These are phyloP conservation scores for Caenorhabditis uteleia DNA, from an alignment of 2,888 invertebrate genomes.

Conservation along the genomic window DNA sequence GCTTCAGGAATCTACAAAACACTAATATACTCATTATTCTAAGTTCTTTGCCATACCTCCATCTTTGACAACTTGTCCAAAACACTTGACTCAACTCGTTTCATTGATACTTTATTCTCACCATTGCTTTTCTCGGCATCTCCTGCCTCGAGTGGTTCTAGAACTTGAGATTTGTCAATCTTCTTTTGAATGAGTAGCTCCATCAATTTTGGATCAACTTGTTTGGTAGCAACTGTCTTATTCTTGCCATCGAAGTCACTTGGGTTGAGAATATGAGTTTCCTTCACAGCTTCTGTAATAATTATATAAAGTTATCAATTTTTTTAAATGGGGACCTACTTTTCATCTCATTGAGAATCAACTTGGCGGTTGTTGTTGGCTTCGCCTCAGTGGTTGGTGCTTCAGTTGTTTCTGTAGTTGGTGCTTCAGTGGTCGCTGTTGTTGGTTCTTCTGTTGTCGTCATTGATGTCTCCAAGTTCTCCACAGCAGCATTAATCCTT, in stretches of 20 bases:
- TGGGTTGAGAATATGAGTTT: conserved; percentile 2
- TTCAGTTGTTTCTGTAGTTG: not conserved
- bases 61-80: conserved; percentile 22
- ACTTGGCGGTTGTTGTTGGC: conserved; percentile 21
- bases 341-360: conserved; percentile 29
- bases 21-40: too few species aligned
- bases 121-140: conserved; percentile 8
- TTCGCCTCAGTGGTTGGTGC: not conserved
- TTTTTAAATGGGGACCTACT: conserved; percentile 5
- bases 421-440: conserved; percentile 17
- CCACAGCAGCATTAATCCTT: conserved; percentile 21
- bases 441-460: conserved; percentile 7
- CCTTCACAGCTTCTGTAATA: conserved; percentile 5
- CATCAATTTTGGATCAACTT: conserved; percentile 11
- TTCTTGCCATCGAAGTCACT: conserved; percentile 6
- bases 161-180: conserved; percentile 3
- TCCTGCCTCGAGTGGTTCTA: not conserved
- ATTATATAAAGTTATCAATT: too few species aligned
- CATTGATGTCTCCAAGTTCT: conserved; percentile 6
- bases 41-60: conserved; percentile 1
- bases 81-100: conserved; percentile 15
- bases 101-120: conserved; percentile 21
- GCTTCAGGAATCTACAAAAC: conserved; percentile 23
- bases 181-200: conserved; percentile 9
- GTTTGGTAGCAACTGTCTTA: conserved; percentile 17